Evolutionary conservation across 2,797 vertebrate genomes (phyloP).

Genomic region (Falco novaeseelandiae): DNA sequence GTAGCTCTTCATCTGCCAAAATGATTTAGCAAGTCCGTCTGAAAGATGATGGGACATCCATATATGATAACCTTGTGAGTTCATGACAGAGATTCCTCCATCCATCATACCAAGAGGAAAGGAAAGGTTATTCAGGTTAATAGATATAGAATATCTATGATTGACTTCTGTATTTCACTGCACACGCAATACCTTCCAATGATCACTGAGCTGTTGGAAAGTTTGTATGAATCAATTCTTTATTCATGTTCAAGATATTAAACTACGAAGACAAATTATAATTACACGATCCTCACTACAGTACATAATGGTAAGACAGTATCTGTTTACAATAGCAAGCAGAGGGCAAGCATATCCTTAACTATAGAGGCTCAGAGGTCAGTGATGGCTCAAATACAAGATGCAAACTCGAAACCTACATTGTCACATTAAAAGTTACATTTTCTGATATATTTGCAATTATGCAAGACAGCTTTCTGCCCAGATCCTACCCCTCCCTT

Average conservation of each 20-base stretch:
- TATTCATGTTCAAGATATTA: neutral
- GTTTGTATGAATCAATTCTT: conserved; percentile 26
- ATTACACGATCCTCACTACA: neutral
- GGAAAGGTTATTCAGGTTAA: conserved; percentile 56
- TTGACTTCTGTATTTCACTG: conserved; percentile 30
- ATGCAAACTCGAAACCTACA: neutral
- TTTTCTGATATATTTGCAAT: neutral
- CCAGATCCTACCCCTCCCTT: neutral
- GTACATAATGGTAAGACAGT: neutral
- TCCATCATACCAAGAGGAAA: conserved; percentile 43
- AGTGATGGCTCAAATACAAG: neutral
- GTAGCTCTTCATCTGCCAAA: neutral
- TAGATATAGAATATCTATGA: conserved; percentile 35
- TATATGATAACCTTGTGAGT: neutral
- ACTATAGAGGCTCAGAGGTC: neutral
- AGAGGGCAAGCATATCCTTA: neutral
- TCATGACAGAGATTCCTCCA: conserved; percentile 12
- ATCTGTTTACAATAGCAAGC: conserved; percentile 5
- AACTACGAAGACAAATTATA: neutral
- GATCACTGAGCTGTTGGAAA: neutral
- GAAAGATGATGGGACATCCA: neutral
- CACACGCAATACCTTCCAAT: neutral
- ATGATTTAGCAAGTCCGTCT: neutral
- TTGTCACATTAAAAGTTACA: neutral
- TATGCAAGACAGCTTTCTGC: neutral